Conservation (phyloP, 2,797 vertebrate genomes). For the Cryptoblepharus egeriae region DNA sequence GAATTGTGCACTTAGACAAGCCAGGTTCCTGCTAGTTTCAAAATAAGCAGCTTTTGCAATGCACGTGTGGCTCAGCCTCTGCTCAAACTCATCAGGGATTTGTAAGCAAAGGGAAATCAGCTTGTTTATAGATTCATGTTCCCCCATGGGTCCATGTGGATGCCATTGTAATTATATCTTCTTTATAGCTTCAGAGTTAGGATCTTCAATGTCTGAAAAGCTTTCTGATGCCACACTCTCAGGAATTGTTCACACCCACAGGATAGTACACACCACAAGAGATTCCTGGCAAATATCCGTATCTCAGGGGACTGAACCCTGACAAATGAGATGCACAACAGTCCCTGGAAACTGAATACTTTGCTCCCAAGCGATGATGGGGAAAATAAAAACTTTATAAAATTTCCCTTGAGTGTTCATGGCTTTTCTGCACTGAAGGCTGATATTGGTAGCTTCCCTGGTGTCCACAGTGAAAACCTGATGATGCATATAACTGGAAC, state of each 20-base stretch:
- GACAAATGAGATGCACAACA: background rate
- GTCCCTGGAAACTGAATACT: background rate
- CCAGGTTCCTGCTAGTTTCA: background rate
- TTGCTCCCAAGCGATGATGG: background rate
- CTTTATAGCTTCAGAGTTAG: background rate
- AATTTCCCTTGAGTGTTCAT: background rate
- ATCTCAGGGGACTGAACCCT: background rate
- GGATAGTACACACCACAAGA: background rate
- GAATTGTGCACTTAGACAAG: too few relatives aligned
- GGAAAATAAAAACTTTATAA: background rate
- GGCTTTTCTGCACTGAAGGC: background rate
- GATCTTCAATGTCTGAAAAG: accelerated
- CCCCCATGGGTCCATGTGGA: background rate
- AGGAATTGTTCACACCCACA: background rate
- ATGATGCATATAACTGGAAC: too few relatives aligned
- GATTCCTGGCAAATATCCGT: background rate
- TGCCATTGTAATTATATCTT: background rate
- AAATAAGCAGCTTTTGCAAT: background rate
- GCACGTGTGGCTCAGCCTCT: background rate
- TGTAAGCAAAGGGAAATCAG: background rate
- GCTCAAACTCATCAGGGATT: accelerated
- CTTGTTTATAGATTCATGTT: conserved; percentile 9
- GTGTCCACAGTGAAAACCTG: too few relatives aligned
- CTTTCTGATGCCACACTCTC: background rate
- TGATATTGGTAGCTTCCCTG: background rate